These are phyloP conservation scores for Myotis pilosus DNA, from an alignment of 2,797 vertebrate species.

Conservation along the genomic window DNA sequence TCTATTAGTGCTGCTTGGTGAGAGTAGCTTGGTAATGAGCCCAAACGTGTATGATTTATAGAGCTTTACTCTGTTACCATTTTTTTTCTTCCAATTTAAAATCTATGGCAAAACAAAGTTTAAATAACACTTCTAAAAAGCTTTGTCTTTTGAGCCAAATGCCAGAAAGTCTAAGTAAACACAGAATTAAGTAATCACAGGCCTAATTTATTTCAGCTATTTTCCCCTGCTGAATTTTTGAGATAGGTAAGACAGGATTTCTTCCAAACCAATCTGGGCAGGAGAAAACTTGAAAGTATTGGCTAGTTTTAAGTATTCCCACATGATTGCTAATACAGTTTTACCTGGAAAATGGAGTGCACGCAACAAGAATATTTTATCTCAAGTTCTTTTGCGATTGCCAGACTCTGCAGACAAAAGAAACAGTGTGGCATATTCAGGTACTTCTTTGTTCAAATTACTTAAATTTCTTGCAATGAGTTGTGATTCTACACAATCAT, in stretches of 20 bases:
- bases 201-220: constrained; percentile 45
- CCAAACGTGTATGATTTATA: neutral
- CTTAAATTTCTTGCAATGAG: neutral
- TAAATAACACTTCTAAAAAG: constrained; percentile 45
- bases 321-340: constrained; percentile 53
- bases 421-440: neutral
- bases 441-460: neutral
- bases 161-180: constrained; percentile 47
- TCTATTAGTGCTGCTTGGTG: neutral
- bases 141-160: constrained; percentile 33
- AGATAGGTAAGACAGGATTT: constrained; percentile 57
- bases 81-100: constrained; percentile 15
- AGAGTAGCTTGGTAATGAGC: constrained; percentile 13
- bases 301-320: constrained; percentile 34
- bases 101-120: neutral
- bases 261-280: constrained; percentile 55
- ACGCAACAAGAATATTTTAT: neutral
- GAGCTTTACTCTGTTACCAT: neutral
- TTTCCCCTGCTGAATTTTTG: constrained; percentile 68
- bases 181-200: constrained; percentile 50
- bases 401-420: neutral
- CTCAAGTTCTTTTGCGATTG: constrained; percentile 41
- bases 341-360: constrained; percentile 55
- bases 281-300: constrained; percentile 52
- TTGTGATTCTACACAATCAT: neutral